These are phyloP conservation scores for Istiophorus platypterus DNA, from an alignment of 2,113 vertebrate species.

Conservation along the genomic window DNA sequence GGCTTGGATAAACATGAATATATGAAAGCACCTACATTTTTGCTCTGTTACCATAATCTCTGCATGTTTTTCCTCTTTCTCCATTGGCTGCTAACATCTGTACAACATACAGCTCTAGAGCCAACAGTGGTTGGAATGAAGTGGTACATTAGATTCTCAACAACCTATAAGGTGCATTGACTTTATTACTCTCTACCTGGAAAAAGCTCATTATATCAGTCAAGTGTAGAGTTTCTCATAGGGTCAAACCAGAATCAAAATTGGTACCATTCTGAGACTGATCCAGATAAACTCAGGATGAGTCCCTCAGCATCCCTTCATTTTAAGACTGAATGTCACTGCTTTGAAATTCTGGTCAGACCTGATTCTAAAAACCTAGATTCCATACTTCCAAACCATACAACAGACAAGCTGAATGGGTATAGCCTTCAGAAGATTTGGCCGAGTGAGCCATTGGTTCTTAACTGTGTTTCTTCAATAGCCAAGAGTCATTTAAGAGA, in stretches of 20 bases:
- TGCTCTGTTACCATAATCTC: neutral
- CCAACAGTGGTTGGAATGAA: neutral
- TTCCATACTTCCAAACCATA: neutral
- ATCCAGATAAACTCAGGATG: constrained; percentile 1
- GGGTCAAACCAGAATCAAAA: neutral
- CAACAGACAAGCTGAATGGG: neutral
- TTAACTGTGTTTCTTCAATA: neutral
- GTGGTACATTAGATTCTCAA: constrained; percentile 29
- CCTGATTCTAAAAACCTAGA: neutral
- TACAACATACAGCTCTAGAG: constrained; percentile 6
- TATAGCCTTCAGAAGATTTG: neutral
- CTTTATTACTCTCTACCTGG: constrained; percentile 22
- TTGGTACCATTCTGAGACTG: neutral
- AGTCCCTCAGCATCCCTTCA: neutral
- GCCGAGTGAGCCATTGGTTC: neutral
- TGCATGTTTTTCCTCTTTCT: neutral
- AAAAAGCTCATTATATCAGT: neutral
- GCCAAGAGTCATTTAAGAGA: neutral
- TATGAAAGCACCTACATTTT: too few species aligned
- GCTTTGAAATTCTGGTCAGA: neutral
- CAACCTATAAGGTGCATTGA: neutral
- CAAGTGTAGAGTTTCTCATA: neutral
- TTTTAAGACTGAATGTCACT: neutral
- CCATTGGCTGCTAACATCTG: neutral
- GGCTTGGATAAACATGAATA: neutral